A percentile compares a stretch with the other conserved stretches of the same genome.
phyloP scores from a whole-genome alignment of 2,113 vertebrate genomes.

The Aplodontia rufa region DNA sequence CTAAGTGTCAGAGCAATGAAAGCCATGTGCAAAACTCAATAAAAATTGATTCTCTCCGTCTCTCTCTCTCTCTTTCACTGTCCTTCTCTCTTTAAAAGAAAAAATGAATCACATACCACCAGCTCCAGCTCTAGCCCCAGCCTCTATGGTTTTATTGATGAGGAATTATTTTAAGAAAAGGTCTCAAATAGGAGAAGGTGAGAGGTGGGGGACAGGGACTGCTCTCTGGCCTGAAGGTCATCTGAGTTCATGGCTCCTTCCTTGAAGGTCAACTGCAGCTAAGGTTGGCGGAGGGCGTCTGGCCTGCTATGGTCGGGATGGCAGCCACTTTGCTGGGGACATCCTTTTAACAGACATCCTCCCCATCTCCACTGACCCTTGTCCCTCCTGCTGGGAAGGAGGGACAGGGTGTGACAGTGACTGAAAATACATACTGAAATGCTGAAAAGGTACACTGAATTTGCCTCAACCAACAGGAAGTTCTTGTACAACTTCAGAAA shows the following conservation, averaged over 20 bases:
- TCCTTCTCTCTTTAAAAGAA: too few species aligned
- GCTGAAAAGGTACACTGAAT: not conserved
- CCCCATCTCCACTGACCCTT: not conserved
- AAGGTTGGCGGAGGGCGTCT: not conserved
- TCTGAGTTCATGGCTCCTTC: not conserved
- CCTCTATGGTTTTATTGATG: not conserved
- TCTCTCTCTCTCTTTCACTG: too few species aligned
- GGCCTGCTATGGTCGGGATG: not conserved
- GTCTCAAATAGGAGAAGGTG: not conserved
- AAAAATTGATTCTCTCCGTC: too few species aligned
- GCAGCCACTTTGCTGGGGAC: not conserved
- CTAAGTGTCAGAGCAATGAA: too few species aligned
- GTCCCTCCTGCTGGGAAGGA: not conserved
- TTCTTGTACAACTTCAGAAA: not conserved
- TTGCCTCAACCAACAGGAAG: not conserved
- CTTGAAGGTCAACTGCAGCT: not conserved
- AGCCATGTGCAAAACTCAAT: too few species aligned
- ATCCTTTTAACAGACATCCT: not conserved
- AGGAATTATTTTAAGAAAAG: not conserved
- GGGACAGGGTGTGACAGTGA: not conserved
- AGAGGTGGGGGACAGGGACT: not conserved
- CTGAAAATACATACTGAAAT: not conserved
- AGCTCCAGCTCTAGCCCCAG: too few species aligned
- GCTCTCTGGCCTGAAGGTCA: not conserved
- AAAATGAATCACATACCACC: not conserved